Conservation (phyloP, 2,797 vertebrate species). For the Pagetopsis macropterus region DNA sequence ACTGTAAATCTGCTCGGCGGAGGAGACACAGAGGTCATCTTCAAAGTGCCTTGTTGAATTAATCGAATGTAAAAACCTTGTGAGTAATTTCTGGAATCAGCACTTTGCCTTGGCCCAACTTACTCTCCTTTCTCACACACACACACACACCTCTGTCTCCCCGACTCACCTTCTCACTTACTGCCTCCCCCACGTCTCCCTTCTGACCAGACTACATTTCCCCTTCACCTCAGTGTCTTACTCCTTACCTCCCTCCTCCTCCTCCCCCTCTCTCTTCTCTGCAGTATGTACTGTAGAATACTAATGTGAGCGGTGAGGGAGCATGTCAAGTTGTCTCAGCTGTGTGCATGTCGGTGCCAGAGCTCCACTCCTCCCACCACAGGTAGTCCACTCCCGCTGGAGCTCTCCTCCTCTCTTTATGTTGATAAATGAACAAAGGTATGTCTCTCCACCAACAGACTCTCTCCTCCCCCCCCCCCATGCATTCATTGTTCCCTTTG, state of each 20-base stretch:
- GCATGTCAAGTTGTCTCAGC: conserved; percentile 80
- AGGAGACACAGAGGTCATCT: conserved; percentile 73
- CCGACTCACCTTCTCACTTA: conserved; percentile 44
- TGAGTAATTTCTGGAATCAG: conserved; percentile 76
- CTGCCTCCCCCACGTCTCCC: conserved; percentile 12
- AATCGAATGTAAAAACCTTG: conserved; percentile 75
- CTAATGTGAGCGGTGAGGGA: conserved; percentile 80
- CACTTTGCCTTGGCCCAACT: conserved; percentile 69
- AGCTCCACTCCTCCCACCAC: conserved; percentile 78
- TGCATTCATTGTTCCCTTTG: conserved; percentile 59
- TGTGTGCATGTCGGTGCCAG: conserved; percentile 80
- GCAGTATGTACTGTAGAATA: conserved; percentile 81
- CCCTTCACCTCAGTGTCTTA: conserved; percentile 53
- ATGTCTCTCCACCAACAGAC: conserved; percentile 48
- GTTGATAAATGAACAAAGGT: conserved; percentile 87
- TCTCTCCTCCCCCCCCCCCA: conserved; percentile 16
- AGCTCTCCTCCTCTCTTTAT: conserved; percentile 77
- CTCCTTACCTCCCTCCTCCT: conserved; percentile 37
- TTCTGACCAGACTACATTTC: conserved; percentile 62
- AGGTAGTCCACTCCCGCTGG: conserved; percentile 83
- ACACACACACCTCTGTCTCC: conserved; percentile 11
- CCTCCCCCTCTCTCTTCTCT: conserved; percentile 53
- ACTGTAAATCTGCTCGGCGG: conserved; percentile 43
- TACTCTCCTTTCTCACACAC: conserved; percentile 4
- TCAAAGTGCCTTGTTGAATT: conserved; percentile 74